A percentile compares a stretch with the other conserved stretches of the same genome.
Evolutionary conservation across 2,113 vertebrate genomes (phyloP).

Genomic region (Pimephales promelas): DNA sequence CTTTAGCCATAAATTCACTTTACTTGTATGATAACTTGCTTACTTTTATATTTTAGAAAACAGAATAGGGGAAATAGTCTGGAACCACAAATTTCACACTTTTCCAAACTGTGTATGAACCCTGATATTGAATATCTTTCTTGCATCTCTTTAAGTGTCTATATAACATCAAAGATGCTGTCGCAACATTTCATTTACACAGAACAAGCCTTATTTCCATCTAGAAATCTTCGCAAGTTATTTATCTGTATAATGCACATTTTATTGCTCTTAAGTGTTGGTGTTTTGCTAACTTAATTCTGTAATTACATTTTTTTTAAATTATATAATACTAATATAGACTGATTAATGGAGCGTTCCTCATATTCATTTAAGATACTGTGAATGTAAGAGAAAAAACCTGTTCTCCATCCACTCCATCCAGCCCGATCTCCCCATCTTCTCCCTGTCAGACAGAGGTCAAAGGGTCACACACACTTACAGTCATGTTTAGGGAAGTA

Average conservation of each 20-base stretch:
- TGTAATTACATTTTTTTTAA: background rate
- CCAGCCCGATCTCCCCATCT: slow-evolving; percentile 39
- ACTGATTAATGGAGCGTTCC: no score
- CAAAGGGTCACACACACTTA: slow-evolving; percentile 5
- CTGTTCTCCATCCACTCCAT: slow-evolving; percentile 55
- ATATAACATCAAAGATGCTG: no score
- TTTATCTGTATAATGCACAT: background rate
- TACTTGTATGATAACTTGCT: no score
- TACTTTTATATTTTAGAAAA: no score
- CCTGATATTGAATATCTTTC: no score
- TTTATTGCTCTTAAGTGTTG: background rate
- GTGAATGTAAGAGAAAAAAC: slow-evolving; percentile 28
- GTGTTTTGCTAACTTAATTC: background rate
- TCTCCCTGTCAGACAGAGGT: slow-evolving; percentile 50
- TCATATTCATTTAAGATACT: background rate
- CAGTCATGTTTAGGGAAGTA: background rate
- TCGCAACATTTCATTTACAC: no score
- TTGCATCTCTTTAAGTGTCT: no score
- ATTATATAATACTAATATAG: background rate
- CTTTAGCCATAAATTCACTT: no score
- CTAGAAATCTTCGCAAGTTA: background rate
- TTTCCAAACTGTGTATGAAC: no score
- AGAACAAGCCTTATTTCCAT: no score
- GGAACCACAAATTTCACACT: no score
- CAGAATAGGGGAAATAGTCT: no score